Conservation (phyloP, 2,888 invertebrate species). For the Acleris laterana region DNA sequence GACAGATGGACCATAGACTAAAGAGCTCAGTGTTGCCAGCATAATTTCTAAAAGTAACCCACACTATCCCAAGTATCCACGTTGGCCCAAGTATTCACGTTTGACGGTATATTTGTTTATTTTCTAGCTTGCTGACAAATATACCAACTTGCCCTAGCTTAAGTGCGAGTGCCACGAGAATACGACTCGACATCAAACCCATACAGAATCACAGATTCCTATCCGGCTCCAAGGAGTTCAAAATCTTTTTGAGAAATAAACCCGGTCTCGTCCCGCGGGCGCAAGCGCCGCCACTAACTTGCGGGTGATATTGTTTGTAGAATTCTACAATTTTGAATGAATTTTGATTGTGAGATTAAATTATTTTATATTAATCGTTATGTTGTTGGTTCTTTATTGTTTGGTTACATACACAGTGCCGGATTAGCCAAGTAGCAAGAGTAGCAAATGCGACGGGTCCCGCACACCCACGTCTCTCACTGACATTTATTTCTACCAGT, state of each 20-base stretch:
- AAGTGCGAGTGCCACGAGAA: conserved; percentile 27
- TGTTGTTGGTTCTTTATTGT: neutral
- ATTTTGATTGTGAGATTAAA: conserved; percentile 18
- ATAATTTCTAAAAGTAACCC: too few relatives aligned
- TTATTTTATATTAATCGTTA: conserved; percentile 4
- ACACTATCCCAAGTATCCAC: too few relatives aligned
- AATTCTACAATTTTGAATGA: conserved; percentile 37
- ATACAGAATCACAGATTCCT: conserved; percentile 56
- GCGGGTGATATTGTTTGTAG: conserved; percentile 43
- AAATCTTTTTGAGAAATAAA: conserved; percentile 56
- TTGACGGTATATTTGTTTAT: neutral
- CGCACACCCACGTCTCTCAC: too few relatives aligned
- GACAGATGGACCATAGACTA: too few relatives aligned
- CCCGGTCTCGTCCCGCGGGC: conserved; percentile 45
- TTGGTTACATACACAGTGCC: too few relatives aligned
- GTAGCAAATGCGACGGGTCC: too few relatives aligned
- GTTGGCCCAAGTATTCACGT: too few relatives aligned
- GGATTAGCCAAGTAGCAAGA: too few relatives aligned
- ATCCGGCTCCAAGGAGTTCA: conserved; percentile 67
- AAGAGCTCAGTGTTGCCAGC: too few relatives aligned
- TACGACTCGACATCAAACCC: conserved; percentile 37
- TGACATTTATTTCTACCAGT: too few relatives aligned
- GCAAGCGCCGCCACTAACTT: conserved; percentile 35
- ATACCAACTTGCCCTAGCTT: conserved; percentile 22
- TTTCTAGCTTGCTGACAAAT: conserved; percentile 12